Conservation (phyloP, 2,888 invertebrate genomes). For the Lithophane semibrunnea region DNA sequence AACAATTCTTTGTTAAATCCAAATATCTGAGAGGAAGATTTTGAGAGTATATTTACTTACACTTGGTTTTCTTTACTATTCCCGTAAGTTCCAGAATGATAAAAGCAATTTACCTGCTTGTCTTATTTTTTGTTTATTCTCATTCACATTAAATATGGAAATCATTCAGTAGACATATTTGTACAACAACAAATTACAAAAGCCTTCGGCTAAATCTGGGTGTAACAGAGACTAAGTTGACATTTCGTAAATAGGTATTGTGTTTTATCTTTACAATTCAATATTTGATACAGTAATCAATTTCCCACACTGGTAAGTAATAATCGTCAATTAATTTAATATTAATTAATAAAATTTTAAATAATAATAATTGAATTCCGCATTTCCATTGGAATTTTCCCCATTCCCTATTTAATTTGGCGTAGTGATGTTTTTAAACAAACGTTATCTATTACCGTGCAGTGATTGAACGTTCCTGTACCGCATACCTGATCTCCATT, state of each 20-base stretch:
- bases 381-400: neutral
- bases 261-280: neutral
- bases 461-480: constrained; percentile 67
- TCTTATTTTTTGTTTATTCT: constrained; percentile 20
- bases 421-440: constrained; percentile 50
- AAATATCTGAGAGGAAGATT: constrained; percentile 59
- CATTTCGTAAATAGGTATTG: neutral
- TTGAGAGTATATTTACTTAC: constrained; percentile 48
- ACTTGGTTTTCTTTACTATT: constrained; percentile 30
- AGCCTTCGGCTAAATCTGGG: neutral
- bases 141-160: constrained; percentile 34
- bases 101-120: constrained; percentile 34
- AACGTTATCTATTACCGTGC: constrained; percentile 57
- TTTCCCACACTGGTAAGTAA: neutral
- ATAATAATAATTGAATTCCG: neutral
- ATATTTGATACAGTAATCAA: constrained; percentile 1
- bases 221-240: neutral
- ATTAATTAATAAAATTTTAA: neutral
- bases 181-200: constrained; percentile 10
- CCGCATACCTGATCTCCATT: constrained; percentile 67
- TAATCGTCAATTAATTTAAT: constrained; percentile 1
- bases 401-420: constrained; percentile 31
- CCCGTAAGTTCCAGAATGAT: constrained; percentile 32
- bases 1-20: constrained; percentile 61
- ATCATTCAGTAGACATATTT: constrained; percentile 23